phyloP scores from a whole-genome alignment of 2,888 invertebrate genomes.

The Cheilosia vulpina region DNA sequence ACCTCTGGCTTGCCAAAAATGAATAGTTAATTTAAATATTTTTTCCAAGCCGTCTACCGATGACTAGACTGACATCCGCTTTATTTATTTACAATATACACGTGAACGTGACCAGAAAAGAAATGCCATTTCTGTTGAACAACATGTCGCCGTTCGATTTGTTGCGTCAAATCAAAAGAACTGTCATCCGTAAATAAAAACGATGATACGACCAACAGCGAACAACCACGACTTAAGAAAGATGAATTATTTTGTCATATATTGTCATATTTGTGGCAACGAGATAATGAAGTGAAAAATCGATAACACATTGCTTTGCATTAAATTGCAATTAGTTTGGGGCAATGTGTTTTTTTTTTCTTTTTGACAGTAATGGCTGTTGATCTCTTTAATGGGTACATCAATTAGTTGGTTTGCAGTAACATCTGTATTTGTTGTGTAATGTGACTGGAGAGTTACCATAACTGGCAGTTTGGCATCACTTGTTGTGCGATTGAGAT shows the following conservation, averaged over 20 bases:
- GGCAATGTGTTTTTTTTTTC: not conserved
- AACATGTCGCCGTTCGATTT: conserved; percentile 1
- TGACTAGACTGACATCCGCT: conserved; percentile 10
- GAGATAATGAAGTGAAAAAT: not conserved
- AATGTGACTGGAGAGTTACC: not conserved
- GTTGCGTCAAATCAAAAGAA: conserved; percentile 5
- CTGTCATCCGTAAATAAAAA: conserved; percentile 5
- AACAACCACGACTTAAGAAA: not conserved
- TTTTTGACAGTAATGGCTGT: not conserved
- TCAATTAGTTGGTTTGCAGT: not conserved
- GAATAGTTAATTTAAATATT: not conserved
- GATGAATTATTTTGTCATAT: conserved; percentile 19
- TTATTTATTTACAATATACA: not conserved
- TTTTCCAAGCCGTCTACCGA: not conserved
- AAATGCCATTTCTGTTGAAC: conserved; percentile 1
- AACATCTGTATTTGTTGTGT: conserved; percentile 5
- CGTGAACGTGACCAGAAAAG: conserved; percentile 9
- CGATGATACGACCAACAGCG: not conserved
- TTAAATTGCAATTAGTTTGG: conserved; percentile 10
- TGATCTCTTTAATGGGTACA: conserved; percentile 9
- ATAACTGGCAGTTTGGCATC: not conserved
- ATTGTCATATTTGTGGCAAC: not conserved
- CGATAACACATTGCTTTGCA: not conserved
- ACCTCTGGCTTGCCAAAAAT: not conserved
- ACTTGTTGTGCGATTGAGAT: not conserved